These are phyloP conservation scores for Tokudaia muenninki DNA, from an alignment of 2,797 vertebrate genomes.

Conservation along the genomic window DNA sequence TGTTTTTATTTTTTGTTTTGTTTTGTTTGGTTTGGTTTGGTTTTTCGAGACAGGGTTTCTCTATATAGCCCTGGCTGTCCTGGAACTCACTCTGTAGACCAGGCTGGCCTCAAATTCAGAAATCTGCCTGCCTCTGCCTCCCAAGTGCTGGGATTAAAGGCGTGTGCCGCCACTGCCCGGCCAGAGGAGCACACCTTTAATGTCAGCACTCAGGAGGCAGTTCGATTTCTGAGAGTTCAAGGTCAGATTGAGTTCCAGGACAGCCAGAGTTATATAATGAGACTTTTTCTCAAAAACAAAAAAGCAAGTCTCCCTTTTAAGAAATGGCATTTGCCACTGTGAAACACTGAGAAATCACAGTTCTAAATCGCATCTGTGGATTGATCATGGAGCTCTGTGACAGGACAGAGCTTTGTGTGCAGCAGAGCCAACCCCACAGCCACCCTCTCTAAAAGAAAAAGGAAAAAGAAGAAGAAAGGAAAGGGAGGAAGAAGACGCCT, in stretches of 20 bases:
- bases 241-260: background rate
- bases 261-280: background rate
- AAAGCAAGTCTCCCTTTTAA: constrained; percentile 32
- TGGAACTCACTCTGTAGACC: no score
- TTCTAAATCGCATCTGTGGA: background rate
- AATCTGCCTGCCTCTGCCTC: no score
- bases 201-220: background rate
- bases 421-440: background rate
- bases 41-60: no score
- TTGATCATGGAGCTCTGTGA: background rate
- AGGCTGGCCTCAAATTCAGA: no score
- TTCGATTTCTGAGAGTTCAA: background rate
- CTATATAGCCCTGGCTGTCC: no score
- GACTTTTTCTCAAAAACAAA: background rate
- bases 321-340: background rate
- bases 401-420: background rate
- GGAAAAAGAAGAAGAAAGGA: background rate
- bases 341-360: background rate
- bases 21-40: no score
- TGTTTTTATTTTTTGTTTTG: no score
- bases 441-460: background rate
- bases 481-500: background rate
- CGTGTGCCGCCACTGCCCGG: no score
- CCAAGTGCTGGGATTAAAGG: no score
- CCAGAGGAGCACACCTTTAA: no score